Base-by-base conservation (phyloP, 2,113 vertebrate species). In the Hymenochirus boettgeri region DNA sequence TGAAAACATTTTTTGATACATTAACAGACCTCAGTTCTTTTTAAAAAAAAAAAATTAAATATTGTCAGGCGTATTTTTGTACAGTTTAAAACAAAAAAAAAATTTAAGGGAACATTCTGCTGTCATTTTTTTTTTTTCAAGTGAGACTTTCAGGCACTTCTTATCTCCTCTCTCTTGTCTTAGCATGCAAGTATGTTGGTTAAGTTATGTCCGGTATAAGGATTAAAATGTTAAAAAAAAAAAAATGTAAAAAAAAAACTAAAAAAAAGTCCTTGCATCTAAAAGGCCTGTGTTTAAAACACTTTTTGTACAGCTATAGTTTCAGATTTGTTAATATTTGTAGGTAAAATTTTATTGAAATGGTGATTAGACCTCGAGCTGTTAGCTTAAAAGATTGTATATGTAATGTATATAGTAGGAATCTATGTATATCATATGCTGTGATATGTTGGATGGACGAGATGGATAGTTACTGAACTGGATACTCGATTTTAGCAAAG, bases 21-120 rank as follows among this genome's bases (percentile, higher is more conserved):
- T 97, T n/a, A 90, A 95, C 96, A 99, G 96, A 99, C 96, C 94
- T 99, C 95, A 98, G 93, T 91, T 95, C 98, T 99, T 97, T 96
- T 93, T 33, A 33, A 33, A 33, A n/a, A n/a, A n/a, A n/a, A n/a
- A n/a, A 95, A 98, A 95, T 92, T 95, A 95, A 99, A 92, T 98
- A 97, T 99, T 99, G 98, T 99, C 94, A 97, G 94, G 94, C 93
- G 93, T 99, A 98, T 99, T 99, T 99, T 99, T 99, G 95, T 99
- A 99, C 93, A 97, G 96, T 95, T 91, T 79, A 93, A 95, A 33
- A 33, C n/a, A n/a, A n/a, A n/a, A n/a, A n/a, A n/a, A n/a, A n/a
- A n/a, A n/a, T n/a, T n/a, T n/a, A 33, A 95, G 93, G 96, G 95
- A 97, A 93, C 94, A 92, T 94, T 93, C 97, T 97, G 93, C 93